Conservation (phyloP, 2,113 vertebrate species). For the Todiramphus saurophagus region DNA sequence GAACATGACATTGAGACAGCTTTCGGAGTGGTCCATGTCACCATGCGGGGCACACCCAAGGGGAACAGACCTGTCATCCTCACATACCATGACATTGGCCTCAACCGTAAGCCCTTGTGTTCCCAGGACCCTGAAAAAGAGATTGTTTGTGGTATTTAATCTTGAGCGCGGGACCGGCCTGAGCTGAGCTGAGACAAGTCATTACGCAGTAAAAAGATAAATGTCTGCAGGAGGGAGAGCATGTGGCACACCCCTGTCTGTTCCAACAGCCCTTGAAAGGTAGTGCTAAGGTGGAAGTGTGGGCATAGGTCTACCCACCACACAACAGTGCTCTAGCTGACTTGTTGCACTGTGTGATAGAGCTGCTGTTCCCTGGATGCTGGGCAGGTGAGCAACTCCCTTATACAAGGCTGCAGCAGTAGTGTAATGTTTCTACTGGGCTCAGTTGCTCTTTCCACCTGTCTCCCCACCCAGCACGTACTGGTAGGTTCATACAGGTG, state of each 20-base stretch:
- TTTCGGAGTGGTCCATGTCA: slow-evolving; percentile 90
- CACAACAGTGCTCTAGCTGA: not conserved
- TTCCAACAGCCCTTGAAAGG: not conserved
- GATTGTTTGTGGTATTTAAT: not conserved
- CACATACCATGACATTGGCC: slow-evolving; percentile 95
- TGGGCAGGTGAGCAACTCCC: not conserved
- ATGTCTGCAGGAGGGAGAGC: not conserved
- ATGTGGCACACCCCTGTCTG: accelerated
- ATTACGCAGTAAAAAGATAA: not conserved
- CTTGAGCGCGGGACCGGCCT: not conserved
- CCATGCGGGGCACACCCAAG: slow-evolving; percentile 88
- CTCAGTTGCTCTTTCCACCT: not conserved
- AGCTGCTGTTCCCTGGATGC: not conserved
- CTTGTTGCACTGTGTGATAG: not conserved
- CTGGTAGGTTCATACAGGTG: not conserved
- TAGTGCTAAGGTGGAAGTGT: not conserved
- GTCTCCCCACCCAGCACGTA: not conserved
- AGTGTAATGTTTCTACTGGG: not conserved
- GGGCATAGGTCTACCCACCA: not conserved
- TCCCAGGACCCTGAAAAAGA: not conserved
- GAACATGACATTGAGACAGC: slow-evolving; percentile 94
- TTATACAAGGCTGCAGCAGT: not conserved
- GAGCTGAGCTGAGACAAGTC: not conserved
- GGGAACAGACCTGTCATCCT: slow-evolving; percentile 94
- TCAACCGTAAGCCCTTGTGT: slow-evolving; percentile 87